Evolutionary conservation across 2,797 vertebrate genomes (phyloP).

Genomic region (Coendou prehensilis): DNA sequence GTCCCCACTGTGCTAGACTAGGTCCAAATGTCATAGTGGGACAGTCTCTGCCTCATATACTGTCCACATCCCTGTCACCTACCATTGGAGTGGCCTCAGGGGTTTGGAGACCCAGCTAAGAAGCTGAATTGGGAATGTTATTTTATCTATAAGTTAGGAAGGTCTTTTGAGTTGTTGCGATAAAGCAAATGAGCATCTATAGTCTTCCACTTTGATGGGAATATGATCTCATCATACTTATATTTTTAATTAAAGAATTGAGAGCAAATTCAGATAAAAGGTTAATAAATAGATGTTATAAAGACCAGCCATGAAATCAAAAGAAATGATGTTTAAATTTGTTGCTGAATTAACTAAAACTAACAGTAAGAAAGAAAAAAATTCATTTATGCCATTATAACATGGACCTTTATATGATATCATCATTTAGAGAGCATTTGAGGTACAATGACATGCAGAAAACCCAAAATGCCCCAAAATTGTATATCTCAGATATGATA

Average conservation of each 20-base stretch:
- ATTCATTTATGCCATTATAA: background rate
- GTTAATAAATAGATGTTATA: background rate
- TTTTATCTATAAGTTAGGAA: background rate
- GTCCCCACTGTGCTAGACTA: too few relatives aligned
- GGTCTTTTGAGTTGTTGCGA: background rate
- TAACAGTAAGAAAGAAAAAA: background rate
- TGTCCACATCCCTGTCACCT: too few relatives aligned
- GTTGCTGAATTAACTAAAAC: constrained; percentile 18
- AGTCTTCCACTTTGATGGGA: background rate
- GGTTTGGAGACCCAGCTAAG: background rate
- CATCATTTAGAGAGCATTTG: background rate
- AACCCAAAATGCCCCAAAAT: background rate
- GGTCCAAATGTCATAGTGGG: too few relatives aligned
- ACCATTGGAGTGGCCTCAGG: background rate
- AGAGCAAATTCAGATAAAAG: background rate
- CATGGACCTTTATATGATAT: background rate
- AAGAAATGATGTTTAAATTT: constrained; percentile 39
- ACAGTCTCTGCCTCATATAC: background rate
- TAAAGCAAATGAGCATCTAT: background rate
- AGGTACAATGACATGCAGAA: background rate
- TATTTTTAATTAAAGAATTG: constrained; percentile 22
- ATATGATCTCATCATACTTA: background rate
- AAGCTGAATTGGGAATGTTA: background rate
- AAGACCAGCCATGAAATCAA: background rate
- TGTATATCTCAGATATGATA: background rate